Conservation (phyloP, 2,888 invertebrate genomes). For the Gryllus longicercus region DNA sequence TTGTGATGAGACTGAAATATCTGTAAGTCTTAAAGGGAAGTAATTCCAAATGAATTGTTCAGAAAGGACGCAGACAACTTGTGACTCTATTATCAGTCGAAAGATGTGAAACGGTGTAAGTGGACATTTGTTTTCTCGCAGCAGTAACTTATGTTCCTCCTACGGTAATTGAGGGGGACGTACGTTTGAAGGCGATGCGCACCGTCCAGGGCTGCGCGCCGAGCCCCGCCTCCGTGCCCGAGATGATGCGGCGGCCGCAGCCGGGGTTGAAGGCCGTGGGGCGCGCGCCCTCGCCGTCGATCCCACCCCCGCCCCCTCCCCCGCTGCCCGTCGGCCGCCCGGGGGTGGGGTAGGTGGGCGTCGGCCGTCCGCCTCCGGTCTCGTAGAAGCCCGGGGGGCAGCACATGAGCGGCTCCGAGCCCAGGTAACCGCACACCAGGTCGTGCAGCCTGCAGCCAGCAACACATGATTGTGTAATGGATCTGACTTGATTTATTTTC, state of each 20-base stretch:
- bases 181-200: conserved; percentile 72
- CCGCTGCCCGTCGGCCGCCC: conserved; percentile 12
- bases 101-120: too few species aligned
- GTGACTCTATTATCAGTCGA: too few species aligned
- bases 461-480: background rate
- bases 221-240: conserved; percentile 43
- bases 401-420: conserved; percentile 58
- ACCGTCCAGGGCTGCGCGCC: conserved; percentile 76
- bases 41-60: too few species aligned
- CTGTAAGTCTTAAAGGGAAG: too few species aligned
- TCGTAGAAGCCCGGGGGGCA: conserved; percentile 57
- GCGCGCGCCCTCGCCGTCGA: conserved; percentile 33
- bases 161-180: conserved; percentile 42
- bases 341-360: background rate
- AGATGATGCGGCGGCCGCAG: conserved; percentile 33
- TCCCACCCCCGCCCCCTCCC: background rate
- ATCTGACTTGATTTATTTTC: too few species aligned
- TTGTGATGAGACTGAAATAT: too few species aligned
- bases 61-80: too few species aligned
- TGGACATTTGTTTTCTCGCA: too few species aligned
- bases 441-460: conserved; percentile 50
- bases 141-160: too few species aligned
- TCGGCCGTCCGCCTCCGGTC: conserved; percentile 40
- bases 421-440: conserved; percentile 59
- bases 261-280: conserved; percentile 30